phyloP scores from a whole-genome alignment of 2,797 vertebrate species.

The Manis crassicaudata region DNA sequence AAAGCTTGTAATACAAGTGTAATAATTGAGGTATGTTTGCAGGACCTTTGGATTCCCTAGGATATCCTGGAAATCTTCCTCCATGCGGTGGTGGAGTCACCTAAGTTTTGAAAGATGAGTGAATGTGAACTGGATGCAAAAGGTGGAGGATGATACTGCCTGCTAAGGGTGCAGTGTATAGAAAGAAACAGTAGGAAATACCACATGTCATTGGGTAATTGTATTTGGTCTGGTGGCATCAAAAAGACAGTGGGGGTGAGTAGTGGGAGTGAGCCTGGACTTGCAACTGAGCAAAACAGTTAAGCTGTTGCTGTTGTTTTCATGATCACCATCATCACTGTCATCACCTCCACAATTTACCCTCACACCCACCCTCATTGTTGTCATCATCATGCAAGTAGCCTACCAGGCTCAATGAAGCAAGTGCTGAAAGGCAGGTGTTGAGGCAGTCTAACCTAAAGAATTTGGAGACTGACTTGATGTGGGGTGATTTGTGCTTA shows the following conservation, averaged over 20 bases:
- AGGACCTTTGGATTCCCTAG: background rate
- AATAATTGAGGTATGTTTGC: background rate
- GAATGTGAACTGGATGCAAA: background rate
- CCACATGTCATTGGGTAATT: background rate
- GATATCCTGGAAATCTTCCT: background rate
- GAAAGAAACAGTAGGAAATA: slow-evolving; percentile 2
- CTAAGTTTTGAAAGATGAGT: slow-evolving; percentile 17
- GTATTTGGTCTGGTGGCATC: background rate
- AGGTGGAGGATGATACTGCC: background rate
- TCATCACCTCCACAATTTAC: background rate
- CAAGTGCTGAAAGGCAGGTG: background rate
- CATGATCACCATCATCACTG: background rate
- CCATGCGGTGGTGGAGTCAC: background rate
- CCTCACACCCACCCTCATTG: background rate
- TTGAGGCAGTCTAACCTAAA: background rate
- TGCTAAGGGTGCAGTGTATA: background rate
- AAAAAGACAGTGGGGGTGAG: background rate
- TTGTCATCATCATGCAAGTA: background rate
- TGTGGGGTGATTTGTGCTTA: background rate
- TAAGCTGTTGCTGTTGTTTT: background rate
- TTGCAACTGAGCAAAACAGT: background rate
- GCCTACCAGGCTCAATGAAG: background rate
- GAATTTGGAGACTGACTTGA: background rate
- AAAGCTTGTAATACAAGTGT: background rate
- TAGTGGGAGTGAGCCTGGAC: background rate